Percentiles rank a stretch among this genome's conserved stretches.
Conservation (phyloP, 1,140 invertebrate species). For the Pemphigus obesinymphae region DNA sequence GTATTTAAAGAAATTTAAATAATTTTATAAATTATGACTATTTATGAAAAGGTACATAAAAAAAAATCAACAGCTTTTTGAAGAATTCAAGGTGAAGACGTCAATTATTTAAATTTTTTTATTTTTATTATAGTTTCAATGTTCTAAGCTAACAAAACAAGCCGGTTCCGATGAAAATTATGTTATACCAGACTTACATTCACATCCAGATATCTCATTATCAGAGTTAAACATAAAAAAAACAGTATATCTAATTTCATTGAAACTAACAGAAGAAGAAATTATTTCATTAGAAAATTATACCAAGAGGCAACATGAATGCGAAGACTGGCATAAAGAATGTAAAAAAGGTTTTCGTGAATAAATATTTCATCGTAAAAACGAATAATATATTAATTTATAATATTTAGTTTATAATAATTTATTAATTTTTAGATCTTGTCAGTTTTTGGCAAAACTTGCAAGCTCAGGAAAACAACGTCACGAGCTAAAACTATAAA, state of each 20-base stretch:
- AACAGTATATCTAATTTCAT: neutral
- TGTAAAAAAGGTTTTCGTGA: neutral
- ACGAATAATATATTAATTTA: neutral
- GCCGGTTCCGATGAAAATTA: neutral
- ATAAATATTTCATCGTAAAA: too few relatives aligned
- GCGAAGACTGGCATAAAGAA: too few relatives aligned
- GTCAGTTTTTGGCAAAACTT: neutral
- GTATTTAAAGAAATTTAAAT: too few relatives aligned
- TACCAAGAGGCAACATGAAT: neutral
- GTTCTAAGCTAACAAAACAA: neutral
- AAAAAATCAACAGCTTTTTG: neutral
- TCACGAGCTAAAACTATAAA: too few relatives aligned
- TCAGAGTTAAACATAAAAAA: neutral
- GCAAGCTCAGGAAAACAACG: neutral
- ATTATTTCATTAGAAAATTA: neutral
- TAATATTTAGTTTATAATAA: neutral
- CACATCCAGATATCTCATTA: neutral
- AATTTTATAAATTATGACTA: too few relatives aligned
- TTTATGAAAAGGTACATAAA: too few relatives aligned
- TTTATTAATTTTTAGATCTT: neutral
- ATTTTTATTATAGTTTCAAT: neutral
- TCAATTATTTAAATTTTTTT: neutral
- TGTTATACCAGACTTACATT: neutral
- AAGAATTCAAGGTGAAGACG: neutral
- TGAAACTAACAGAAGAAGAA: neutral